These are phyloP conservation scores for Venustaconcha ellipsiformis DNA, from an alignment of 1,140 invertebrate genomes.

Conservation along the genomic window DNA sequence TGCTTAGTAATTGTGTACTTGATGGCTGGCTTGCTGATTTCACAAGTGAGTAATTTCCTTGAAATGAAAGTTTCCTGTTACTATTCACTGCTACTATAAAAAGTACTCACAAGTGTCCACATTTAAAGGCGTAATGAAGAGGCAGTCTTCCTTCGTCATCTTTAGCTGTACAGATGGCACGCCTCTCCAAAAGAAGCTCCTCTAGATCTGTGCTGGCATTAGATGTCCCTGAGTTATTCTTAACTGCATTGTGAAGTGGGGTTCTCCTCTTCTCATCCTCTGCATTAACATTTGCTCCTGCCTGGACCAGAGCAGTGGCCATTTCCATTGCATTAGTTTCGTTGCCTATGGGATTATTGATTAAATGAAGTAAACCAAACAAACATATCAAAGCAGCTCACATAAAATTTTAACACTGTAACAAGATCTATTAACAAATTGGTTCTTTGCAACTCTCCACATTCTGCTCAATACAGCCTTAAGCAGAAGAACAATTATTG, in stretches of 20 bases:
- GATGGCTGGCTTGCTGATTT: too few species aligned
- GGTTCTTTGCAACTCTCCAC: too few species aligned
- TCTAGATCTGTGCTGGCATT: conserved; percentile 61
- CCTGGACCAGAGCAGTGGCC: conserved; percentile 46
- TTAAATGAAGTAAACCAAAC: not conserved
- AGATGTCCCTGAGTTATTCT: conserved; percentile 62
- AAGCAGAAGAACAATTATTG: too few species aligned
- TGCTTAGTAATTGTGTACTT: too few species aligned
- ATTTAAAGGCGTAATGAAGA: conserved; percentile 71
- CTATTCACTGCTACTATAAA: too few species aligned
- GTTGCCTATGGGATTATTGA: conserved; percentile 30
- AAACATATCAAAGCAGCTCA: not conserved
- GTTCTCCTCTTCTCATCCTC: conserved; percentile 45
- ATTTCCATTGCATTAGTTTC: conserved; percentile 47
- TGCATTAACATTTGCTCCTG: conserved; percentile 51
- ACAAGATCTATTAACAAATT: too few species aligned
- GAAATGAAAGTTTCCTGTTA: too few species aligned
- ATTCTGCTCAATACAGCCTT: too few species aligned
- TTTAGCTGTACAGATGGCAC: conserved; percentile 55
- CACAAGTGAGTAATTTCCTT: too few species aligned
- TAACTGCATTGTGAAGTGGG: conserved; percentile 65
- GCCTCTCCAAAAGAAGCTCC: conserved; percentile 55
- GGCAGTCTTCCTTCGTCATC: conserved; percentile 48
- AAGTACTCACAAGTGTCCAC: conserved; percentile 23
- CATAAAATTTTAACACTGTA: too few species aligned